A percentile compares a stretch with the other conserved stretches of the same genome.
These are phyloP conservation scores for Sepiola atlantica DNA, from an alignment of 2,888 invertebrate genomes.

Conservation along the genomic window DNA sequence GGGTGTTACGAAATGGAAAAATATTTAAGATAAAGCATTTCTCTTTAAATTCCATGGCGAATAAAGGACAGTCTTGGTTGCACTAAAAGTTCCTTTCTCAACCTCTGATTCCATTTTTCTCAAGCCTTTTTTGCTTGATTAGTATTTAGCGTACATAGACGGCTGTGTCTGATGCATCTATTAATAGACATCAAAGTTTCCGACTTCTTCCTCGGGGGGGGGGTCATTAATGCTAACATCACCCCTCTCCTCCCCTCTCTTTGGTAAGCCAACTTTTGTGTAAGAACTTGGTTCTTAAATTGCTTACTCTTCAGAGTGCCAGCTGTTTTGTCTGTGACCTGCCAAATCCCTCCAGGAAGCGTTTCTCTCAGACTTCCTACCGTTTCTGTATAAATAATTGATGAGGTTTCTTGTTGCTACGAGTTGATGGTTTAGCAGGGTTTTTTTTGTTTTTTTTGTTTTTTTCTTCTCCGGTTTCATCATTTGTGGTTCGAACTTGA, in stretches of 20 bases:
- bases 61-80: no score
- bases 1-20: no score
- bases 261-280: not conserved
- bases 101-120: not conserved
- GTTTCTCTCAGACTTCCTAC: not conserved
- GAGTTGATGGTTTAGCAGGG: no score
- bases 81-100: no score
- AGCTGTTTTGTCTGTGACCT: not conserved
- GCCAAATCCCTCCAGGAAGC: not conserved
- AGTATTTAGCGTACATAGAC: not conserved
- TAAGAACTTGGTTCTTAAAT: not conserved
- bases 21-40: no score
- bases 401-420: no score
- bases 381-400: not conserved
- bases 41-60: no score
- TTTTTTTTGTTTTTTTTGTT: not conserved
- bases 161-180: not conserved
- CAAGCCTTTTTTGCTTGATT: not conserved
- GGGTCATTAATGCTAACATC: not conserved
- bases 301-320: not conserved
- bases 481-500: not conserved
- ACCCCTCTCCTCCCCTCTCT: not conserved
- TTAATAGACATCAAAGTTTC: not conserved
- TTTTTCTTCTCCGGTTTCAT: not conserved
- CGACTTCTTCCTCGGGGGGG: not conserved